Evolutionary conservation across 2,797 vertebrate genomes (phyloP).

Genomic region (Epinephelus awoara): DNA sequence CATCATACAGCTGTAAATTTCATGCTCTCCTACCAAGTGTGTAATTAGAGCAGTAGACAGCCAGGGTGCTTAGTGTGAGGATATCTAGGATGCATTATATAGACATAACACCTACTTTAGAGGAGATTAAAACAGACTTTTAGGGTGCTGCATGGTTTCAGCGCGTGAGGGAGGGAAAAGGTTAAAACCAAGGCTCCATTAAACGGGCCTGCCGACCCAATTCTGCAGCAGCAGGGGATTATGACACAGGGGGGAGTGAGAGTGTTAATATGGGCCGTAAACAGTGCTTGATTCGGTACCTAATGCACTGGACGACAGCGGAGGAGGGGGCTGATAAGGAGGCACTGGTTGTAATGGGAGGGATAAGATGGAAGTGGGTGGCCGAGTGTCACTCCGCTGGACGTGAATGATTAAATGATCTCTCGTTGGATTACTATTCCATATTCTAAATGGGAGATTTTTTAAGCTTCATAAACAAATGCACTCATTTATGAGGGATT

Average conservation of each 20-base stretch:
- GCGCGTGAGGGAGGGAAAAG: constrained; percentile 57
- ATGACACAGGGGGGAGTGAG: constrained; percentile 74
- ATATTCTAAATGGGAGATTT: constrained; percentile 90
- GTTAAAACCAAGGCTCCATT: constrained; percentile 79
- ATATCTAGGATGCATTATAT: constrained; percentile 59
- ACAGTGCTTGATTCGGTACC: constrained; percentile 54
- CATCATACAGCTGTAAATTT: constrained; percentile 24
- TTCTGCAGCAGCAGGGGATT: constrained; percentile 75
- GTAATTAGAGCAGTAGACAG: constrained; percentile 55
- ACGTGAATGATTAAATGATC: constrained; percentile 86
- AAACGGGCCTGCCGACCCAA: constrained; percentile 73
- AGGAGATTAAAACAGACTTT: constrained; percentile 75
- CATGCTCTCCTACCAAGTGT: constrained; percentile 5
- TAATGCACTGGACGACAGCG: constrained; percentile 60
- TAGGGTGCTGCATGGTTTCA: constrained; percentile 49
- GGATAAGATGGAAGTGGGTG: constrained; percentile 60
- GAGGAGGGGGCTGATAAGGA: constrained; percentile 39
- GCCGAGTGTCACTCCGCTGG: constrained; percentile 60
- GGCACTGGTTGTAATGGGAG: constrained; percentile 74
- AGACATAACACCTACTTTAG: constrained; percentile 65
- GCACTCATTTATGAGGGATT: constrained; percentile 89
- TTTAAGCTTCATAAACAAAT: constrained; percentile 90
- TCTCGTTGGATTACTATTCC: constrained; percentile 86
- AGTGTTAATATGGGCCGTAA: constrained; percentile 80
- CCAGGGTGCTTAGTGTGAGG: constrained; percentile 50